A percentile compares a stretch with the other conserved stretches of the same genome.
phyloP scores from a whole-genome alignment of 2,888 invertebrate genomes.

The Aspidapion aeneum region DNA sequence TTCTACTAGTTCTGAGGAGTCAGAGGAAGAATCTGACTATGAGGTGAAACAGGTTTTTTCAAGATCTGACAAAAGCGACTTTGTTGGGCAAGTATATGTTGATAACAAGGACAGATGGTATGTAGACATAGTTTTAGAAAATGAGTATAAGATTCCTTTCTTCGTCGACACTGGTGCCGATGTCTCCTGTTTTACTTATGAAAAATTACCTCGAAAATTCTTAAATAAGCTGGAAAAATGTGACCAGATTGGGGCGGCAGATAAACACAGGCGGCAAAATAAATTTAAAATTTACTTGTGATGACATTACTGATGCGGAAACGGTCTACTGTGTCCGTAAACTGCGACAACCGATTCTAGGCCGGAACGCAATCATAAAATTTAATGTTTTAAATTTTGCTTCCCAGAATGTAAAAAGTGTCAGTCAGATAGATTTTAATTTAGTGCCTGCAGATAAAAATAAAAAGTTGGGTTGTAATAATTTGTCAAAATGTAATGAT shows the following conservation, averaged over 20 bases:
- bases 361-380: slow-evolving; percentile 1
- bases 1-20: background rate
- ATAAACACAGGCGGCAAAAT: background rate
- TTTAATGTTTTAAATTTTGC: too few relatives aligned
- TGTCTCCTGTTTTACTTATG: background rate
- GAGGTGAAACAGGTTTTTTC: background rate
- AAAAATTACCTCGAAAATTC: background rate
- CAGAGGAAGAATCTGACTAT: background rate
- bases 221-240: background rate
- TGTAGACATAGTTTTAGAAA: slow-evolving; percentile 5
- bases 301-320: background rate
- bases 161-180: slow-evolving; percentile 2
- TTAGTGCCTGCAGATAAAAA: too few relatives aligned
- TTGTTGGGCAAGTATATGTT: slow-evolving; percentile 7
- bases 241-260: background rate
- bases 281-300: background rate
- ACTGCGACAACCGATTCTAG: slow-evolving; percentile 7
- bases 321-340: background rate
- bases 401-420: too few relatives aligned
- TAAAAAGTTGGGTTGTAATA: too few relatives aligned
- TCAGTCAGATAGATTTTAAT: too few relatives aligned
- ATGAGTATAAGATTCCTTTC: background rate
- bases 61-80: background rate
- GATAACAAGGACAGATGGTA: slow-evolving; percentile 8
- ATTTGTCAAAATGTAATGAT: too few relatives aligned